Percentiles rank a stretch among this genome's conserved stretches.
phyloP scores from a whole-genome alignment of 2,113 vertebrate genomes.

The Protomyctophum bolini region DNA sequence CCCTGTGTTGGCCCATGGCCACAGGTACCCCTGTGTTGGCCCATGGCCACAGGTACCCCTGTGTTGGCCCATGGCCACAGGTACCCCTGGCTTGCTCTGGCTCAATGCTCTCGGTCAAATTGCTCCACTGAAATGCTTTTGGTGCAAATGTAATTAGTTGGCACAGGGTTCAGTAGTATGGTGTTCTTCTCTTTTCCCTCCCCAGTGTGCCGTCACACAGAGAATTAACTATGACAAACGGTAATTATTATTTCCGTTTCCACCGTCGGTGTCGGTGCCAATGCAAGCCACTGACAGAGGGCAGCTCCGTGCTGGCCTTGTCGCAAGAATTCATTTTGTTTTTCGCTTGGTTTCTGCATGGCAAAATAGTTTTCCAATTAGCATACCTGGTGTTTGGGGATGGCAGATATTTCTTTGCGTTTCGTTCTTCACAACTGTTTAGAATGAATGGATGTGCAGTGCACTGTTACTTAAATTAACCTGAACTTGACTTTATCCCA shows the following conservation, averaged over 20 bases:
- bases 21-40: slow-evolving; percentile 46
- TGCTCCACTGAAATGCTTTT: slow-evolving; percentile 55
- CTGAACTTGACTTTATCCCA: not conserved
- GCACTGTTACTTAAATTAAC: not conserved
- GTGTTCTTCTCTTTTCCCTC: slow-evolving; percentile 40
- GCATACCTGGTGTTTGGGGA: slow-evolving; percentile 29
- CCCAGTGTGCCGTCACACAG: slow-evolving; percentile 55
- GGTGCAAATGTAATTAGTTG: slow-evolving; percentile 70
- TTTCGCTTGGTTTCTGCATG: slow-evolving; percentile 6
- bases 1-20: too few relatives aligned
- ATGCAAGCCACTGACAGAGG: slow-evolving; percentile 53
- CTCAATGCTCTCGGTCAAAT: slow-evolving; percentile 20
- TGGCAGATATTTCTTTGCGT: not conserved
- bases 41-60: slow-evolving; percentile 48
- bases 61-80: slow-evolving; percentile 41
- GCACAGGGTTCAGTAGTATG: slow-evolving; percentile 50
- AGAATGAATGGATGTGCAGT: slow-evolving; percentile 15
- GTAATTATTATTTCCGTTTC: slow-evolving; percentile 75
- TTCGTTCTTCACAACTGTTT: slow-evolving; percentile 26
- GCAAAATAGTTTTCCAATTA: slow-evolving; percentile 44
- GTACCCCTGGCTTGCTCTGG: slow-evolving; percentile 45
- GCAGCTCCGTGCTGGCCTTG: slow-evolving; percentile 51
- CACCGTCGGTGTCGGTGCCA: slow-evolving; percentile 48
- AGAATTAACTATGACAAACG: slow-evolving; percentile 68
- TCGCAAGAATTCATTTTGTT: slow-evolving; percentile 46